Percentiles rank a stretch among this genome's conserved stretches.
These are phyloP conservation scores for Excalfactoria chinensis DNA, from an alignment of 2,113 vertebrate species.

Conservation along the genomic window DNA sequence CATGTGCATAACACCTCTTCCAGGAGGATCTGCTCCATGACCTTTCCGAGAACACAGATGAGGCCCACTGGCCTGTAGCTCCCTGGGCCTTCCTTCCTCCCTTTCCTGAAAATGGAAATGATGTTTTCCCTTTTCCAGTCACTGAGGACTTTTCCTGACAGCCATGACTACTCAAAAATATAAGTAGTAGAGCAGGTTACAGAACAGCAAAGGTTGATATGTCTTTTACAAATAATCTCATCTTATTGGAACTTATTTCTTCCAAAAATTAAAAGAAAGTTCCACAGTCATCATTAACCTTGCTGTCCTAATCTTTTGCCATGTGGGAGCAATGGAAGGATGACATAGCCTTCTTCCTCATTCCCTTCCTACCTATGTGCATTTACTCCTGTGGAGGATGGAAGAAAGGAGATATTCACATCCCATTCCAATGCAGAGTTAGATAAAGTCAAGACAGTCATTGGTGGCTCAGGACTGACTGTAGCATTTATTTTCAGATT, in stretches of 20 bases:
- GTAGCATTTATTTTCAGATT: not conserved
- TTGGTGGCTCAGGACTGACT: not conserved
- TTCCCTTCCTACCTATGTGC: not conserved
- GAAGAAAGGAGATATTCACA: not conserved
- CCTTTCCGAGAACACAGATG: no score
- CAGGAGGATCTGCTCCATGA: no score
- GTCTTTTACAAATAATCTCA: not conserved
- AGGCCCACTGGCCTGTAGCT: no score
- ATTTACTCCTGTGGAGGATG: not conserved
- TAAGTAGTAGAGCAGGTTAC: not conserved
- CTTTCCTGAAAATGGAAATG: no score
- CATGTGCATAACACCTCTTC: no score
- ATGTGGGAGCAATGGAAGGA: accelerated
- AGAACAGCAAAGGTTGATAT: not conserved
- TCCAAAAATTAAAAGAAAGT: not conserved
- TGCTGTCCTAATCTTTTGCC: not conserved
- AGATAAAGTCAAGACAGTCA: not conserved
- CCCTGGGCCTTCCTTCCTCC: no score
- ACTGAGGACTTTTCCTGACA: no score
- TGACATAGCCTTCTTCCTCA: not conserved
- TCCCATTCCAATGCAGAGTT: not conserved
- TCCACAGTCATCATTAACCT: not conserved
- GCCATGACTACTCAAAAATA: not conserved
- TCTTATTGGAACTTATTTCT: not conserved
- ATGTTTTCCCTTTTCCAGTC: no score